Evolutionary conservation across 1,140 invertebrate genomes (phyloP).

Genomic region (Pissodes strobi): DNA sequence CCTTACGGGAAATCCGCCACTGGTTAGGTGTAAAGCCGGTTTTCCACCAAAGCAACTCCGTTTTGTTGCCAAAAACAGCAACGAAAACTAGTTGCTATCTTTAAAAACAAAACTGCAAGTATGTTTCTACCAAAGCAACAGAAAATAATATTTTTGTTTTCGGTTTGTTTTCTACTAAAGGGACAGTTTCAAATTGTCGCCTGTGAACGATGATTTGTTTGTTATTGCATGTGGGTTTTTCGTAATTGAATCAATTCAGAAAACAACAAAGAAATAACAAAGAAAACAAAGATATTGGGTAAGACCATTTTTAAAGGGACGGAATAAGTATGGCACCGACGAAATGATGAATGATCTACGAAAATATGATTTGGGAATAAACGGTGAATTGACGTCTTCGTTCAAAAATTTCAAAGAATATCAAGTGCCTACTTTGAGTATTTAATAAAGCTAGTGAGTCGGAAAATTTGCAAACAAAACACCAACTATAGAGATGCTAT

Average conservation of each 20-base stretch:
- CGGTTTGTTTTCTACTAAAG: slow-evolving; percentile 7
- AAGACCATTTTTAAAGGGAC: no score
- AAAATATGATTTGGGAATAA: not conserved
- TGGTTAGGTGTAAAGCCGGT: not conserved
- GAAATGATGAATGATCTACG: not conserved
- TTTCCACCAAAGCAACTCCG: slow-evolving; percentile 2
- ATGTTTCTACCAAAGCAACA: not conserved
- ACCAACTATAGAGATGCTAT: no score
- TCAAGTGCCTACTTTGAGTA: not conserved
- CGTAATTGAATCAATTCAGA: not conserved
- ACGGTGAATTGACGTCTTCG: not conserved
- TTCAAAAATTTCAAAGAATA: not conserved
- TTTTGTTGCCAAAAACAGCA: slow-evolving; percentile 2
- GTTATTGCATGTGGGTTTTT: not conserved
- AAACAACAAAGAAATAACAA: no score
- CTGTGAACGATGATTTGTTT: slow-evolving; percentile 1
- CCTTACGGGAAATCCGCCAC: no score
- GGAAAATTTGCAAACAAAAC: no score
- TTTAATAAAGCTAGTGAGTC: not conserved
- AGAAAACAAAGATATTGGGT: no score
- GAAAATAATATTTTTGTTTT: slow-evolving; percentile 5
- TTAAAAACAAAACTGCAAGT: not conserved
- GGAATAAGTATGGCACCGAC: not conserved
- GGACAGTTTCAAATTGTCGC: not conserved
- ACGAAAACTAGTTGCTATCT: slow-evolving; percentile 3